phyloP scores from a whole-genome alignment of 2,113 vertebrate species.

The Heterotis niloticus region DNA sequence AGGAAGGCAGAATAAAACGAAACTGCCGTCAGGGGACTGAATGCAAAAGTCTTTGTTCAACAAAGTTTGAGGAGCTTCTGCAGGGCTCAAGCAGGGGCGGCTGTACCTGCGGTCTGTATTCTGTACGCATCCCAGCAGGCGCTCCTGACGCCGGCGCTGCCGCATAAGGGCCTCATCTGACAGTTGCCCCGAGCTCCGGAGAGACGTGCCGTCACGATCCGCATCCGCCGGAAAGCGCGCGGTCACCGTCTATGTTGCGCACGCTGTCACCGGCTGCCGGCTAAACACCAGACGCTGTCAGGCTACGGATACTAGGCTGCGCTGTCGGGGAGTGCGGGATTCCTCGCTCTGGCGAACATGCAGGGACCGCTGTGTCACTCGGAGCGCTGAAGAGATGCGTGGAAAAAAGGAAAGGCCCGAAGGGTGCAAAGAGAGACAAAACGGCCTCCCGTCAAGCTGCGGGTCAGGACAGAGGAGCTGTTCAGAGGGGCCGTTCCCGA shows the following conservation, averaged over 20 bases:
- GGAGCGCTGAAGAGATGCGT: neutral
- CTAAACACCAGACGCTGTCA: conserved; percentile 46
- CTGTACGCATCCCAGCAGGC: neutral
- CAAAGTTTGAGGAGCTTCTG: too few species aligned
- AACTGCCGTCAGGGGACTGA: too few species aligned
- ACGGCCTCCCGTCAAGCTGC: conserved; percentile 45
- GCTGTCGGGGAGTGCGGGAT: conserved; percentile 41
- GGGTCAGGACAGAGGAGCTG: conserved; percentile 33
- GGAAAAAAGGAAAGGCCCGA: conserved; percentile 24
- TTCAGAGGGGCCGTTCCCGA: neutral
- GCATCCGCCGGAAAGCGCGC: conserved; percentile 34
- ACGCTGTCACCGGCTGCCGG: conserved; percentile 42
- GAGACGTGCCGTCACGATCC: conserved; percentile 30
- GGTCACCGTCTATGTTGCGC: conserved; percentile 19
- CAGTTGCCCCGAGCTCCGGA: conserved; percentile 34
- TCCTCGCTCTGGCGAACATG: conserved; percentile 39
- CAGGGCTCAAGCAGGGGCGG: too few species aligned
- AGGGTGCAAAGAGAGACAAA: conserved; percentile 39
- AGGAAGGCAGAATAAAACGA: too few species aligned
- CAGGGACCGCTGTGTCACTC: conserved; percentile 41
- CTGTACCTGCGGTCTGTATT: neutral
- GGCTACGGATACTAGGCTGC: conserved; percentile 44
- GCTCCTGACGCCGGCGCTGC: neutral
- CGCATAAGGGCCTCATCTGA: conserved; percentile 29
- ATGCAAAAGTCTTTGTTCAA: too few species aligned